Base-by-base conservation (phyloP, 2,888 invertebrate genomes). In the Cerastis leucographa region DNA sequence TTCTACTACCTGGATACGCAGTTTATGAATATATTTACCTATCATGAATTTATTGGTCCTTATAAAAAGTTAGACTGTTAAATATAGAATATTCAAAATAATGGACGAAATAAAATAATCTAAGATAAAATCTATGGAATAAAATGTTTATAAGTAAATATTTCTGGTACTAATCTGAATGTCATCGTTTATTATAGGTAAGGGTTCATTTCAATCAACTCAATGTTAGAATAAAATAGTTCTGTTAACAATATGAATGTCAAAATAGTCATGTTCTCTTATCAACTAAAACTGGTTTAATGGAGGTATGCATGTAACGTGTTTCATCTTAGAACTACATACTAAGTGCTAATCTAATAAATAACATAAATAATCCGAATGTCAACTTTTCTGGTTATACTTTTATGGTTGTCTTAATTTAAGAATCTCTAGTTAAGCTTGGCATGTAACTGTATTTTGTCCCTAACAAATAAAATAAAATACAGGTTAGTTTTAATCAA, bases 11-110 rank as follows among this genome's bases (percentile, higher is more conserved):
- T 22, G 17, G 44, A 25, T 46, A 67, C 51, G 44, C 51, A 35
- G 44, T 78, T 56, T 51, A 17, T 61, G 42, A 77, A 61, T 42
- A 66, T 65, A 29, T 22, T 54, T 46, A 76, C 35, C 8, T 46
- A 25, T 40, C 51, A 19, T 62, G 8, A 62, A 77, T 69, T 40
- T 54, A 46, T 61, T 25, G 17, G 35, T 78, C 42, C 59, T 51
- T 25, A 19, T 40, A 29, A 40, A 56, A 74, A 40, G 35, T 61
- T 61, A n/a, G 40, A 42, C 11, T 46, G 22, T 74, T 61, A 49
- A 46, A 12, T 22, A 46, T 46, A 75, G n/a, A 49, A 46, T 29
- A 61, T 22, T 51, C 9, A 11, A 49, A 49, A n/a, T 49, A 74
- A 40, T 35, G 12, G 22, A 49, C 40, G 25, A 25, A 59, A 29